Base-by-base conservation (phyloP, 1,140 invertebrate species). In the Hypothenemus hampei region DNA sequence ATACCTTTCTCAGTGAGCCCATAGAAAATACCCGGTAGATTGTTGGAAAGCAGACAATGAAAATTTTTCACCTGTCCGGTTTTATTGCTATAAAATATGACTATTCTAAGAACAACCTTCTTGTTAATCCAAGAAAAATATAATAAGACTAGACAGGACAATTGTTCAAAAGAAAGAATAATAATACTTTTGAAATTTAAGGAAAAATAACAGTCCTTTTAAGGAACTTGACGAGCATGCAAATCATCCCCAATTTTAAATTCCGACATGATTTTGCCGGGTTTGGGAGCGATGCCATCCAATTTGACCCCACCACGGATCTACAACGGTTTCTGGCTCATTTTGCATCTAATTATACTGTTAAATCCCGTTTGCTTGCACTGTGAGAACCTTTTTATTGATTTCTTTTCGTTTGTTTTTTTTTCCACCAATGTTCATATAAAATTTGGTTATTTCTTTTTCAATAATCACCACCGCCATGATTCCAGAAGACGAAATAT, bases 311-410 rank as follows among this genome's bases (percentile, higher is more conserved):
- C 35, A 24, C 55, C 23, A 24, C 40, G 40, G 18, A 50, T 37
- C 46, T 44, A 50, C 47, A 44, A 46, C 55, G 53, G 53, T 57
- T 57, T 57, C 55, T 57, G 55, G 55, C 50, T 50, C 55, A 50
- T 57, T 57, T 57, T 57, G 55, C 55, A 57, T 57, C 55, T 57
- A 57, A 57, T 57, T 57, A 57, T 44, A 50, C 55, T 57, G 55
- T 46, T 50, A 57, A 57, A 57, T 51, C 47, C 39, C 55, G 43
- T 57, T 57, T 40, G 55, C 29, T 45, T 57, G 55, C 47, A 45
- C 46, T 50, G 47, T 33, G 33, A 40, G 37, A 31, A 29, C 44
- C 44, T 36, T 40, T 56, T 37, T 20, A 37, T 18, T 18, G 26
- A 39, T 48, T 48, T 56, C 21, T 39, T 13, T 13, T 24, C 4